Conservation (phyloP, 2,113 vertebrate species). For the Zapus hudsonius region DNA sequence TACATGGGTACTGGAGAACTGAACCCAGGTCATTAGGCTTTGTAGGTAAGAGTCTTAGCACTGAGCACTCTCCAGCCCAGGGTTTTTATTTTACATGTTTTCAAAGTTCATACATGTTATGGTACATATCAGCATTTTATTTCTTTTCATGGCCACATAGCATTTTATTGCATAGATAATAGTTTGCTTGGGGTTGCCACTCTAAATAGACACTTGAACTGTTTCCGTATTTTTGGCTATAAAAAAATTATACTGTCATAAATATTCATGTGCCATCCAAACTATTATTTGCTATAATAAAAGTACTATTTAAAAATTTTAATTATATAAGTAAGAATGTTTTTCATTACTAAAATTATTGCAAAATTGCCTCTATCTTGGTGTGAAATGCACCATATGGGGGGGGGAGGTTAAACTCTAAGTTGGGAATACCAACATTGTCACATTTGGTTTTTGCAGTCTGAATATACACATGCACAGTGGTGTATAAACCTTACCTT, state of each 20-base stretch:
- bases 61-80: no score
- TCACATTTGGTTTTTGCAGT: neutral
- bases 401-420: neutral
- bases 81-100: neutral
- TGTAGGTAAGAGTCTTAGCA: no score
- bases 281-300: no score
- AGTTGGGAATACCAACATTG: neutral
- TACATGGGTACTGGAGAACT: no score
- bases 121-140: neutral
- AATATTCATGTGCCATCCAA: neutral
- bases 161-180: neutral
- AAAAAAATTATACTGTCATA: neutral
- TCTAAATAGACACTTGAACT: no score
- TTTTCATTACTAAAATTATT: constrained; percentile 37
- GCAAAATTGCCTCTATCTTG: neutral
- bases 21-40: no score
- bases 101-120: neutral
- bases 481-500: constrained; percentile 86
- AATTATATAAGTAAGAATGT: neutral
- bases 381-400: neutral
- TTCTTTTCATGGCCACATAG: neutral
- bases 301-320: neutral
- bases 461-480: neutral
- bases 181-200: neutral
- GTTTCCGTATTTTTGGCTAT: no score